Evolutionary conservation across 2,113 vertebrate species (phyloP), one percentile per base, ranked within the genome.

Genomic region (Pedetes capensis): DNA sequence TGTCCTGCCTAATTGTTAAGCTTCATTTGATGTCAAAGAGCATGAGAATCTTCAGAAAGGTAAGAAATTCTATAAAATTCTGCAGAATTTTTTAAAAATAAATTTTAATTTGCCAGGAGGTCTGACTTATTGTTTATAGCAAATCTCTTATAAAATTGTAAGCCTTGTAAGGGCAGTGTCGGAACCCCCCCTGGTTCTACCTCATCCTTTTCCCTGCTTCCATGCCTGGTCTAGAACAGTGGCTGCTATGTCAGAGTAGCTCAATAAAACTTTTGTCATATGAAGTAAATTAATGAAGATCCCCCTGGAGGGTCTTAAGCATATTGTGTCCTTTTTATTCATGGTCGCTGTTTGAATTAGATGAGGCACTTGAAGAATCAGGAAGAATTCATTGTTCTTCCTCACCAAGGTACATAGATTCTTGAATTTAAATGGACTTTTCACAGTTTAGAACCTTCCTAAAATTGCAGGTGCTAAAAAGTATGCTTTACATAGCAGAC

Each of bases 51-150:
- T 92, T 89, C 22, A 47, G 76, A 42, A 91, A 88, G 74, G 27
- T 57, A 85, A 57, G 74, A 69, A 34, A 49, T 32, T 75, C 18
- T 74, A 9, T 95, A 37, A 86, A 69, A 74, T 20, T 49, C 14
- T n/a, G 22, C 39, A 61, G 7, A 18, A 29, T 39, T 37, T 44
- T 74, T 34, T 32, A 59, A 37, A 34, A 39, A 68, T 23, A n/a
- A n/a, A 27, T 42, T 74, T 47, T 18, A 86, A n/a, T 2, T 20
- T 91, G 29, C 42, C 37, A 34, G 17, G 55, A 37, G 55, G 53
- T 75, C 12, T 57, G 89, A 32, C 87, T 96, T 61, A 49, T 51
- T 53, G 37, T 69, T 96, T 39, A 59, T 47, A 13, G 32, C 75
- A 64, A 64, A 53, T 55, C 22, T 10, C 32, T 68, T 71, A 37